Evolutionary conservation across 2,888 invertebrate genomes (phyloP), one percentile per base, ranked within the genome.

Genomic region (Brachypalpus laphriformis): DNA sequence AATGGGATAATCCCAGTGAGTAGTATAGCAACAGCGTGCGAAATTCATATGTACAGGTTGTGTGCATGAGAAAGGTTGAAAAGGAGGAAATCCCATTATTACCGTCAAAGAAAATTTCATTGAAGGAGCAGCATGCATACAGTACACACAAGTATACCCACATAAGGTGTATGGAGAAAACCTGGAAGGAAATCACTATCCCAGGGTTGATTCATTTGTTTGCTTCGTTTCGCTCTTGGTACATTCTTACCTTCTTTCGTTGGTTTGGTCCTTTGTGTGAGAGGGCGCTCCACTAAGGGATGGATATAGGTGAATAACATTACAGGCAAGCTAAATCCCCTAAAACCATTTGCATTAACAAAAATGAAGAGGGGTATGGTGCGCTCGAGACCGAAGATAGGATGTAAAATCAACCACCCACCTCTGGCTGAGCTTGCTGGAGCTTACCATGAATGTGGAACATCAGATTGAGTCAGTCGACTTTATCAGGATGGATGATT

Each of bases 391-490:
- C 11, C 34, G 40, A 66, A 59, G 51, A 70, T 54, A 51, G 56
- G 70, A 80, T 80, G 74, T 68, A 57, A 80, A 83, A 80, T 83
- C 80, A 83, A 56, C 72, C 74, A 70, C 72, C 68, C 40, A 59
- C 16, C 31, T 34, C 47, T 54, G 51, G 47, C 57, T 51, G 54
- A 37, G 56, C 47, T 81, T 20, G 68, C 28, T 70, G 65, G 20
- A 68, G 56, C 56, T 63, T 16, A 14, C 61, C 61, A 47, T 61
- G 77, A 71, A 80, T 75, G 75, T 75, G 65, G 74, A 80, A 70
- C 80, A 80, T 80, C 83, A 85, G 83, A 85, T 85, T 85, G 72
- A 83, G 83, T 75, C 66, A 83, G 83, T 82, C 74, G 70, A 83
- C 78, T 74, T 74, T 80, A 78, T 83, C 83, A 83, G 80, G 51